Percentiles rank a stretch among this genome's conserved stretches.
Conservation (phyloP, 2,888 invertebrate species). For the Crepidodera aurea region DNA sequence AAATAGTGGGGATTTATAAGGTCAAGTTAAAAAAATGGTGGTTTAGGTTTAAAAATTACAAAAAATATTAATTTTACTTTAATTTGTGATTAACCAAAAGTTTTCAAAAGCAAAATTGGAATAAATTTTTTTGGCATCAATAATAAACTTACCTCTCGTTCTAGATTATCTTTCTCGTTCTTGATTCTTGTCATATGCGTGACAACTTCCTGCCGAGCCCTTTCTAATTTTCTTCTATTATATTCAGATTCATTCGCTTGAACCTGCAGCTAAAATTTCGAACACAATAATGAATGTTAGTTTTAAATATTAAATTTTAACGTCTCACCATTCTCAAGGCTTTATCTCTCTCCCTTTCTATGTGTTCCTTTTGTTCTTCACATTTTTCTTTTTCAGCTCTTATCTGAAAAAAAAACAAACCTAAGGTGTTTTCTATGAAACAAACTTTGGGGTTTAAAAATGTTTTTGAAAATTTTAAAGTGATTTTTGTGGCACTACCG, state of each 20-base stretch:
- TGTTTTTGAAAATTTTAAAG: too few relatives aligned
- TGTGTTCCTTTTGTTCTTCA: conserved; percentile 60
- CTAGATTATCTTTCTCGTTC: conserved; percentile 66
- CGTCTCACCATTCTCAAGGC: conserved; percentile 61
- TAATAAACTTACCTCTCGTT: conserved; percentile 65
- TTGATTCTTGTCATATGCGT: conserved; percentile 68
- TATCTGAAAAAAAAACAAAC: conserved; percentile 56
- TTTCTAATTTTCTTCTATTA: conserved; percentile 65
- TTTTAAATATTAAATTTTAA: neutral
- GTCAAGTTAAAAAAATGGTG: too few relatives aligned
- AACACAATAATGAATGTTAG: neutral
- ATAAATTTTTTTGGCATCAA: too few relatives aligned
- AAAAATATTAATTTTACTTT: too few relatives aligned
- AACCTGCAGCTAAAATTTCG: conserved; percentile 62
- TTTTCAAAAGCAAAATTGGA: too few relatives aligned
- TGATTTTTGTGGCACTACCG: too few relatives aligned
- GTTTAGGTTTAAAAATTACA: too few relatives aligned
- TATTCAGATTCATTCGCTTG: conserved; percentile 67
- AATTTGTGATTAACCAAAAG: too few relatives aligned
- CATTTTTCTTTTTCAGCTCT: conserved; percentile 63
- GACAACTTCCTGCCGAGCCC: conserved; percentile 68
- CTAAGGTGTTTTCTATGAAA: too few relatives aligned
- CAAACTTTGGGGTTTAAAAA: too few relatives aligned
- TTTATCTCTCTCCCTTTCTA: conserved; percentile 63
- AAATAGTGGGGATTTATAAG: too few relatives aligned